These are phyloP conservation scores for Anser cygnoides DNA, from an alignment of 2,113 vertebrate genomes.

Conservation along the genomic window DNA sequence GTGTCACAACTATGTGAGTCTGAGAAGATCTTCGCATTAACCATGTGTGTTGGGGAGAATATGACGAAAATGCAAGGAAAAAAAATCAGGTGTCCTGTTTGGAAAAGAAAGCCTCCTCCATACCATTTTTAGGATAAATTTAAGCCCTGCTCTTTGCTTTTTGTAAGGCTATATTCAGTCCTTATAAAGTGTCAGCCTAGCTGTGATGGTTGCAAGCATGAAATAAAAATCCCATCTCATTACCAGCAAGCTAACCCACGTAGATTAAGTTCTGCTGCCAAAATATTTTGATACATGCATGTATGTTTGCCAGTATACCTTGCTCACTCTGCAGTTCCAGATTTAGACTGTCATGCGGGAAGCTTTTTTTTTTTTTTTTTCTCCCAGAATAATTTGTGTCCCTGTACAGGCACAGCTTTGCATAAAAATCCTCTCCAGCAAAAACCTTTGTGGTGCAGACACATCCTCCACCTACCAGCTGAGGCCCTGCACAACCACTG, in stretches of 20 bases:
- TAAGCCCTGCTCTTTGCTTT: neutral
- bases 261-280: neutral
- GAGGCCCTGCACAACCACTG: fast-evolving
- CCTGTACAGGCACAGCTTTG: neutral
- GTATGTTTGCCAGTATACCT: neutral
- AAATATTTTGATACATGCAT: neutral
- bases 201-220: neutral
- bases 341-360: neutral
- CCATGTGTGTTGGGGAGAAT: neutral
- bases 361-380: neutral
- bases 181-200: neutral
- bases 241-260: neutral
- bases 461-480: neutral
- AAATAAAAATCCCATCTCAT: neutral
- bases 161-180: neutral
- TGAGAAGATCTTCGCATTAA: neutral
- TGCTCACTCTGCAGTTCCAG: neutral
- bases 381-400: too few relatives aligned
- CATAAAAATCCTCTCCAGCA: neutral
- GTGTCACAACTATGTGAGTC: fast-evolving
- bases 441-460: neutral
- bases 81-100: neutral
- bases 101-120: neutral
- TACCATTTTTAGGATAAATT: neutral
- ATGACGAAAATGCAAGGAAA: neutral